Evolutionary conservation across 2,113 vertebrate genomes (phyloP).

Genomic region (Muntiacus reevesi): DNA sequence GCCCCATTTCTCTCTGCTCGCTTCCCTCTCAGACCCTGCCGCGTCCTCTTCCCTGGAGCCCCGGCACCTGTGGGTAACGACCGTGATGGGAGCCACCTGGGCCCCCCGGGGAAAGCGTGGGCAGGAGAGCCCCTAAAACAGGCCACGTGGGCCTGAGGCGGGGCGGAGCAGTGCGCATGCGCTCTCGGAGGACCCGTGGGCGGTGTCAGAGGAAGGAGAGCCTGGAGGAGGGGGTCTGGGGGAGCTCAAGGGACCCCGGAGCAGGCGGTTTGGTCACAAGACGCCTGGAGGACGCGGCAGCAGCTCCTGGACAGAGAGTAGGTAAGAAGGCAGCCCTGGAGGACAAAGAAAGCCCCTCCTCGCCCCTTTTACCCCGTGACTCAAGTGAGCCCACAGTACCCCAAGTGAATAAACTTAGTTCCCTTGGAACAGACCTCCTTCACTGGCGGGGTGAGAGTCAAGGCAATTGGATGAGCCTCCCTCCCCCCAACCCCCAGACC

Average conservation of each 20-base stretch:
- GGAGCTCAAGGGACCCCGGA: background rate
- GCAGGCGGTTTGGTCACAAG: background rate
- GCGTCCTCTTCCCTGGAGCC: background rate
- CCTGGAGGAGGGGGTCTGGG: background rate
- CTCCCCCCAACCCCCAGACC: background rate
- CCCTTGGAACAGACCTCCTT: background rate
- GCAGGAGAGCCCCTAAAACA: background rate
- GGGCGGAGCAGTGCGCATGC: no score
- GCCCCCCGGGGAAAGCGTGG: background rate
- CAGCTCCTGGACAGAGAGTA: background rate
- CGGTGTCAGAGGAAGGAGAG: rapidly evolving
- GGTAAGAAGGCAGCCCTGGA: background rate
- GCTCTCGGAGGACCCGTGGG: background rate
- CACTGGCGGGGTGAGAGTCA: background rate
- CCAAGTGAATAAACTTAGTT: background rate
- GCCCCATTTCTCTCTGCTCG: background rate
- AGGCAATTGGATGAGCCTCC: no score
- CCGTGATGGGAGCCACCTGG: background rate
- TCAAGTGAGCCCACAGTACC: background rate
- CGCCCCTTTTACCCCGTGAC: background rate
- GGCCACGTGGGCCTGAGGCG: background rate
- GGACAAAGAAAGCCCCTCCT: background rate
- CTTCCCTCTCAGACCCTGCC: background rate
- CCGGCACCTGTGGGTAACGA: background rate
- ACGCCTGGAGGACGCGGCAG: no score